Base-by-base conservation (phyloP, 2,888 invertebrate genomes). In the Chaetogeoica ovagalla region DNA sequence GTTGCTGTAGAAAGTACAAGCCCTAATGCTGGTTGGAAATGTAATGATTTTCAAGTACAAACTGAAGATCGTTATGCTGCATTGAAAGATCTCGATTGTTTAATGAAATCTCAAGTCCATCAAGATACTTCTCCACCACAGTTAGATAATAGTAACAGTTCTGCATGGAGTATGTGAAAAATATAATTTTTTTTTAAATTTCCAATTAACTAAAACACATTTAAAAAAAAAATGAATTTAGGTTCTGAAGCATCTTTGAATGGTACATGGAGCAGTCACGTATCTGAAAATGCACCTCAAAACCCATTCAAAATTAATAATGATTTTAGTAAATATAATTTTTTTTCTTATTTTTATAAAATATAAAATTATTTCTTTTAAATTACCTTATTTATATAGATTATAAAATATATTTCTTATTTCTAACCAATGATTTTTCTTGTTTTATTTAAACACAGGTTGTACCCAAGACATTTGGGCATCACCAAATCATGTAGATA, bases 1-100 rank as follows among this genome's bases (percentile, higher is more conserved):
- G 77, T 83, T 66, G 82, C 83, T 30, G 66, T 82, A 30, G 79
- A 82, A 21, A 82, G 82, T 70, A 81, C 82, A 43, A 82, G 81
- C n/a, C 81, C 79, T 62, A 81, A 81, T 65, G 81, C 81, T 30
- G 81, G 82, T 30, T 79, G 79, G 66, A 55, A 77, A 75, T 81
- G 81, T n/a, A 74, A 71, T 70, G 76, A 72, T 23, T 60, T 81
- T 23, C 83, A 83, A 70, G 86, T 86, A 62, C 87, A 87, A 30
- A 86, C 90, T 85, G 94, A 93, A 88, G 97, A 98, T 88, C 92
- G 95, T 84, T 98, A 98, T 88, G 97, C 97, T 83, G 97, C 97
- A 73, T 89, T 98, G 82, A 96, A 97, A 87, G 97, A 97, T 88
- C 90, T 98, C 85, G 97, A 97, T 85, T 89, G 88, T 70, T 85